These are phyloP conservation scores for Asbolus verrucosus DNA, from an alignment of 1,140 invertebrate genomes.

Conservation along the genomic window DNA sequence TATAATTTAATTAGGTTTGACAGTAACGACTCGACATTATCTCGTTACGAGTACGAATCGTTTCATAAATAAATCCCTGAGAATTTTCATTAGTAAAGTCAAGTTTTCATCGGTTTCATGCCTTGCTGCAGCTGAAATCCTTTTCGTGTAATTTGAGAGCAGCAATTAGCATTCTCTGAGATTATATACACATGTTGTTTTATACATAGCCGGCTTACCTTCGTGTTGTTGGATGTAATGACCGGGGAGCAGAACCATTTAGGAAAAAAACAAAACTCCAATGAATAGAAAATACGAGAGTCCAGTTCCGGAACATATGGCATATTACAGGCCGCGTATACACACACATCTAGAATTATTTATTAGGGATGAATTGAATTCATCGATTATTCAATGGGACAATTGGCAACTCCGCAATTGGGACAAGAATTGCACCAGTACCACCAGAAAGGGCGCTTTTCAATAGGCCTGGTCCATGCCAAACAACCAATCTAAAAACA, in stretches of 20 bases:
- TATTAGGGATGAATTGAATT: conserved; percentile 32
- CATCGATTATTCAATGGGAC: conserved; percentile 31
- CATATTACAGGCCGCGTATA: not conserved
- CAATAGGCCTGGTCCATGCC: too few species aligned
- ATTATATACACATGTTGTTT: not conserved
- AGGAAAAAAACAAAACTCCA: conserved; percentile 9
- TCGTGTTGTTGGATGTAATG: not conserved
- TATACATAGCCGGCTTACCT: not conserved
- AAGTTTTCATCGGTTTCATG: conserved; percentile 19
- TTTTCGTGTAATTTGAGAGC: not conserved
- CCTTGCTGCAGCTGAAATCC: not conserved
- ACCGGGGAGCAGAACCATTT: not conserved
- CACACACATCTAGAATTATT: conserved; percentile 8
- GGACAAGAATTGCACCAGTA: too few species aligned
- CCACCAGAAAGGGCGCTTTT: too few species aligned
- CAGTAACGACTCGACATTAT: conserved; percentile 18
- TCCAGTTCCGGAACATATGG: not conserved
- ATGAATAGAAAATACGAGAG: conserved; percentile 14
- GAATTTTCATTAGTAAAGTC: conserved; percentile 19
- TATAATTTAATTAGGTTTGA: conserved; percentile 36
- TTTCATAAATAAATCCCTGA: not conserved
- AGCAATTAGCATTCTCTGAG: conserved; percentile 19
- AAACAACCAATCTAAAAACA: too few species aligned
- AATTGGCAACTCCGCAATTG: too few species aligned
- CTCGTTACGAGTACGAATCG: conserved; percentile 5